Evolutionary conservation across 2,888 invertebrate genomes (phyloP), one percentile per base, ranked within the genome.

Genomic region (Limnephilus lunatus): DNA sequence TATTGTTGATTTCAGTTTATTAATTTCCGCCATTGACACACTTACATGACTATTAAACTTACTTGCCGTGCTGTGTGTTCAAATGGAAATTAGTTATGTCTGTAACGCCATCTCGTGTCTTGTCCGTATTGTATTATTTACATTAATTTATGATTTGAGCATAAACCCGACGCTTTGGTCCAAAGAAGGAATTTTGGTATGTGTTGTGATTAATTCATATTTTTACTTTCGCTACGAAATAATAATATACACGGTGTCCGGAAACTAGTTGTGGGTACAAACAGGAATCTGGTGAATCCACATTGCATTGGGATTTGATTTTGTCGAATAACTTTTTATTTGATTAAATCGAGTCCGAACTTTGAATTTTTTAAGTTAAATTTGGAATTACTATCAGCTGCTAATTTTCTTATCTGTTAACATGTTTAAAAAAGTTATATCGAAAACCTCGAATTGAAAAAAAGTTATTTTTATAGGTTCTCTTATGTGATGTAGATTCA

Each of bases 1-100:
- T n/a, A 82, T 90, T 83, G 35, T 81, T 89, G 81, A 68, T 81
- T 30, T 32, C 30, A 25, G 44, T 91, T 44, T 86, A 81, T 91
- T 91, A 31, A 91, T 68, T 87, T 90, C 81, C 81, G 86, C 86
- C 91, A 91, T 91, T 91, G 91, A 91, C 91, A 91, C 91, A 91
- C 91, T 91, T 91, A n/a, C 89, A 81, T 44, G 81, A 89, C 81
- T 81, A 89, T 68, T 88, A 80, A 88, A 80, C 39, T 81, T 35
- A 81, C 89, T 81, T 81, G 89, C 89, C 81, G 87, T 89, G 89
- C 9, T 89, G 32, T 68, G 89, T 89, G 81, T 35, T 68, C 30
- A 32, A 87, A 44, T 86, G 39, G 31, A 87, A 87, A 87, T 39
- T 44, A 30, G 44, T 86, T n/a, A 48, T 86, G 68, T 87, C 32